These are phyloP conservation scores for Neoarius graeffei DNA, from an alignment of 2,113 vertebrate genomes.

Conservation along the genomic window DNA sequence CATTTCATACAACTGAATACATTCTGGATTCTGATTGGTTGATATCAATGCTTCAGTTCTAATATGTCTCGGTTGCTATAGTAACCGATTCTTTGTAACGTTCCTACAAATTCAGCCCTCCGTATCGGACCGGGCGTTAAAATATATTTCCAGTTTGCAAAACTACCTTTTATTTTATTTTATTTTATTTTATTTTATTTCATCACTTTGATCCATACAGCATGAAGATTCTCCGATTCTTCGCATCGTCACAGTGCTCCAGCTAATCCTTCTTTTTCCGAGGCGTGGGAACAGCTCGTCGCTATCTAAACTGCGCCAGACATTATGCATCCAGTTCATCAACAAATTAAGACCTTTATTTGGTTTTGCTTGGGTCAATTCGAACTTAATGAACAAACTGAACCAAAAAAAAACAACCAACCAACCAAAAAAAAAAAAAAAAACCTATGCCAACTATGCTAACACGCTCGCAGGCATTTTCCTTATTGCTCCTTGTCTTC, in stretches of 20 bases:
- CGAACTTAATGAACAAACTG: slow-evolving; percentile 45
- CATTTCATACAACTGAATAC: too few relatives aligned
- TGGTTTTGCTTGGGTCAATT: slow-evolving; percentile 43
- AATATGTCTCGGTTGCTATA: not conserved
- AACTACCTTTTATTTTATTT: not conserved
- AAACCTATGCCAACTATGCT: slow-evolving; percentile 20
- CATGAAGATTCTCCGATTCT: not conserved
- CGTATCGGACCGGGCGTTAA: not conserved
- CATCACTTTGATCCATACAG: too few relatives aligned
- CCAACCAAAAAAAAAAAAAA: too few relatives aligned
- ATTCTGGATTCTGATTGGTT: not conserved
- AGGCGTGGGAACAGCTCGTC: not conserved
- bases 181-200: too few relatives aligned
- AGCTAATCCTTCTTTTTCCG: not conserved
- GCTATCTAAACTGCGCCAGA: not conserved
- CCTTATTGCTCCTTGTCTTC: slow-evolving; percentile 28
- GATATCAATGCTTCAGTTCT: not conserved
- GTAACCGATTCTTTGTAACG: not conserved
- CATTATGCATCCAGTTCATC: slow-evolving; percentile 8
- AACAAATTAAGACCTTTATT: slow-evolving; percentile 47
- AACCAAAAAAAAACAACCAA: not conserved
- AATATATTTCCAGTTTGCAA: not conserved
- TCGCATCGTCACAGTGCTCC: not conserved
- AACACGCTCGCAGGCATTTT: slow-evolving; percentile 31
- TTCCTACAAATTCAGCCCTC: not conserved